phyloP scores from a whole-genome alignment of 2,113 vertebrate genomes.

The Amphiprion ocellaris region DNA sequence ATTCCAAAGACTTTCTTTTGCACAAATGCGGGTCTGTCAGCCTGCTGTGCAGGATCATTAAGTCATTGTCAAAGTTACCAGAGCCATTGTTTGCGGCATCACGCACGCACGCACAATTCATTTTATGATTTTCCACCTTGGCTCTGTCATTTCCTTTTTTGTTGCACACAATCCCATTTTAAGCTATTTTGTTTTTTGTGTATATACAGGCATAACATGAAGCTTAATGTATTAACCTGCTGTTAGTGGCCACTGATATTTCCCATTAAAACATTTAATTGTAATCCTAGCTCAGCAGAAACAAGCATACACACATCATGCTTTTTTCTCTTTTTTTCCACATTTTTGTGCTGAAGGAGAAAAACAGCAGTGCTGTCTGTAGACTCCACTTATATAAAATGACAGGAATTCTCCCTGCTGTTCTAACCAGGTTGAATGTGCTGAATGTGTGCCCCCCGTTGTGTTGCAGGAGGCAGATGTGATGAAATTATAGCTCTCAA shows the following conservation, averaged over 20 bases:
- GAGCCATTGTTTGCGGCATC: too few species aligned
- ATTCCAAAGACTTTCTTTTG: not conserved
- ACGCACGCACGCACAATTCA: not conserved
- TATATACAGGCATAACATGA: too few species aligned
- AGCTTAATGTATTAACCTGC: too few species aligned
- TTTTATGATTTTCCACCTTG: too few species aligned
- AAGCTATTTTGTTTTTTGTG: too few species aligned
- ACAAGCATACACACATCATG: not conserved
- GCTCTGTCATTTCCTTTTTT: too few species aligned
- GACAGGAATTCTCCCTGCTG: conserved; percentile 7
- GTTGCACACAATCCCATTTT: too few species aligned
- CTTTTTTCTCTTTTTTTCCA: not conserved
- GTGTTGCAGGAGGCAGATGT: conserved; percentile 16
- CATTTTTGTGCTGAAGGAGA: conserved; percentile 5
- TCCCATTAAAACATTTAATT: too few species aligned
- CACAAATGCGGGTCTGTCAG: conserved; percentile 16
- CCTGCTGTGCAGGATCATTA: conserved; percentile 19
- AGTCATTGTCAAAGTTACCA: conserved; percentile 19
- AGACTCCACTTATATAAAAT: conserved; percentile 23
- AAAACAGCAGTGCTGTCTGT: not conserved
- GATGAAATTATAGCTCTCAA: conserved; percentile 29
- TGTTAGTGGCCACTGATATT: too few species aligned
- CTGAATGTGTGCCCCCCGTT: conserved; percentile 7
- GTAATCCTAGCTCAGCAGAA: not conserved
- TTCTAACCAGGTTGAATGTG: conserved; percentile 25